Percentiles rank a stretch among this genome's conserved stretches.
phyloP scores from a whole-genome alignment of 2,797 vertebrate genomes.

The Clarias pachynema region DNA sequence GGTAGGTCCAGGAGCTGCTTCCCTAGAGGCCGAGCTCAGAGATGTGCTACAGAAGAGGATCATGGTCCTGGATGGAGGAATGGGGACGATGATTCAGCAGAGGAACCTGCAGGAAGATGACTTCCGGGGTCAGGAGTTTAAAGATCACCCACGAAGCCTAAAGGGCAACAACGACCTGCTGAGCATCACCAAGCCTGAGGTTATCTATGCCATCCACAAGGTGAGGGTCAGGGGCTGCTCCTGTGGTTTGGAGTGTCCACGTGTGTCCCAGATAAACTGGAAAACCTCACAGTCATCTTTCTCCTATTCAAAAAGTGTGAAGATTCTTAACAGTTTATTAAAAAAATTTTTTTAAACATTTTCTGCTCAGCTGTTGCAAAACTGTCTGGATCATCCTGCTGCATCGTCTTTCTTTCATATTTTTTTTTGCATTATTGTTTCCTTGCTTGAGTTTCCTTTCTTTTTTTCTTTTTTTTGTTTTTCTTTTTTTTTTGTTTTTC shows the following conservation, averaged over 20 bases:
- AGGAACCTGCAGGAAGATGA: constrained; percentile 79
- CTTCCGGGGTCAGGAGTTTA: constrained; percentile 87
- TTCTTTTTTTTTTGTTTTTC: too few species aligned
- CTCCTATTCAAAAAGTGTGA: not conserved
- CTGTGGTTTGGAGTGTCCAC: not conserved
- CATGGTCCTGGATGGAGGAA: constrained; percentile 92
- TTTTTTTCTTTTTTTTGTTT: too few species aligned
- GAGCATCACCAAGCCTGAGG: constrained; percentile 86
- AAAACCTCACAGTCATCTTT: not conserved
- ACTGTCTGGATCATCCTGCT: not conserved
- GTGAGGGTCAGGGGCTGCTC: constrained; percentile 50
- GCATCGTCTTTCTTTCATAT: not conserved
- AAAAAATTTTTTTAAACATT: not conserved
- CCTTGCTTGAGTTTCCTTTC: too few species aligned
- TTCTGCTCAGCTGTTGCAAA: not conserved
- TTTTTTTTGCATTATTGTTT: too few species aligned
- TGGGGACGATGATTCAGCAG: constrained; percentile 97
- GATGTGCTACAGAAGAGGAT: constrained; percentile 81
- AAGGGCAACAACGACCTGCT: constrained; percentile 96
- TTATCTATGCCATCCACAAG: constrained; percentile 92
- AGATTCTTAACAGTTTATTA: not conserved
- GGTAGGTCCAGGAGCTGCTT: constrained; percentile 49
- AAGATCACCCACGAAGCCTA: constrained; percentile 80
- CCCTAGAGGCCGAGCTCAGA: constrained; percentile 77
- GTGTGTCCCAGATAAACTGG: not conserved